Evolutionary conservation across 2,113 vertebrate species (phyloP), one percentile per base, ranked within the genome.

Genomic region (Arizona elegans): DNA sequence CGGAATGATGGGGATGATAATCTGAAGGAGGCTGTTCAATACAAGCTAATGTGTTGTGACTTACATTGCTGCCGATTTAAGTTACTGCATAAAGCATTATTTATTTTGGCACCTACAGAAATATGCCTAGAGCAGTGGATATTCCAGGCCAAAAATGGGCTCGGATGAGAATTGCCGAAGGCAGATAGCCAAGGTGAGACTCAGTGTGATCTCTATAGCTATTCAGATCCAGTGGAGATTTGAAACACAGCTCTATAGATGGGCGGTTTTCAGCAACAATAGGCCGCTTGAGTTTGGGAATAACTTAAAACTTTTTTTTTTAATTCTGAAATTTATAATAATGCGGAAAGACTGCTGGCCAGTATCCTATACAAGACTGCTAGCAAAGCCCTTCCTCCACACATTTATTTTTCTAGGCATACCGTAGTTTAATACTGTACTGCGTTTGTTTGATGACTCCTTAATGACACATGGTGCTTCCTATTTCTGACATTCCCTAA

Each of bases 321-420:
- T n/a, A 0, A 0, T 86, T 50, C n/a, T 38, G 50, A 65, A 70
- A 89, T 87, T 75, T 88, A 23, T 8, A 23, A 21, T 33, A 65
- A 90, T 47, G 1, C n/a, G 24, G 0, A 0, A 58, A 43, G 75
- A 90, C 89, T 38, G 86, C 62, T 90, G 65, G 17, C 54, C 65
- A 38, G 9, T 0, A 23, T 19, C 3, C 87, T 1, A 9, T 47
- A 2, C 47, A 23, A 0, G 62, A 10, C 87, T 70, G 5, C 38
- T 33, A 90, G 38, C 53, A 0, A 0, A 59, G 38, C n/a, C 75
- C 53, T 86, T 55, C 50, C 56, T 8, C 58, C 12, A 19, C 26
- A 38, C 43, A 23, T 87, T 21, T 59, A 58, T 33, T 54, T 56
- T 75, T 53, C 53, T 38, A 70, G 50, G 13, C 91, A 12, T 12